phyloP scores from a whole-genome alignment of 2,888 invertebrate species.

The Orgyia antiqua region DNA sequence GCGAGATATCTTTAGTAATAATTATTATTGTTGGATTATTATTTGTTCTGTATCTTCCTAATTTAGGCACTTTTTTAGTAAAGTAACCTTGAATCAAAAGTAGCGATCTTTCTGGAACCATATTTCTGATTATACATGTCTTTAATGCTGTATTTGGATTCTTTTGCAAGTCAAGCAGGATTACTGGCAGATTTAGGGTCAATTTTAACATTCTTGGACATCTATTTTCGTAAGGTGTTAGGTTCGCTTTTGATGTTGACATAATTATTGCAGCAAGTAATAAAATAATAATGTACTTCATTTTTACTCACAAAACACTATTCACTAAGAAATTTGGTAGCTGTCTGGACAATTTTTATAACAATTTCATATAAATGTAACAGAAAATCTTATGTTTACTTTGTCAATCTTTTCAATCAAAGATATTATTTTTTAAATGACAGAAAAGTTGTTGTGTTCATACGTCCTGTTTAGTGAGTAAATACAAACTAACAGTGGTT shows the following conservation, averaged over 20 bases:
- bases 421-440: too few relatives aligned
- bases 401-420: too few relatives aligned
- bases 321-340: too few relatives aligned
- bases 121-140: constrained; percentile 10
- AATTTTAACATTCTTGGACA: background rate
- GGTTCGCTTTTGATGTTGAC: constrained; percentile 1
- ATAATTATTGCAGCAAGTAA: too few relatives aligned
- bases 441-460: too few relatives aligned
- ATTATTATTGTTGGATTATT: constrained; percentile 25
- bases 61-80: background rate
- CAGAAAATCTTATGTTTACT: too few relatives aligned
- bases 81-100: constrained; percentile 3
- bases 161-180: constrained; percentile 10
- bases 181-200: background rate
- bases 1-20: constrained; percentile 17
- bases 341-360: too few relatives aligned
- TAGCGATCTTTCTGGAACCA: constrained; percentile 4
- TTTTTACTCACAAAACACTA: too few relatives aligned
- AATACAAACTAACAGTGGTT: too few relatives aligned
- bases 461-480: too few relatives aligned
- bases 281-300: constrained; percentile 1
- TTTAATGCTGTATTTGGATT: constrained; percentile 5
- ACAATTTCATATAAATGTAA: too few relatives aligned
- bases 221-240: background rate
- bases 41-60: constrained; percentile 3